phyloP scores from a whole-genome alignment of 2,888 invertebrate genomes.

The Villa cingulata region DNA sequence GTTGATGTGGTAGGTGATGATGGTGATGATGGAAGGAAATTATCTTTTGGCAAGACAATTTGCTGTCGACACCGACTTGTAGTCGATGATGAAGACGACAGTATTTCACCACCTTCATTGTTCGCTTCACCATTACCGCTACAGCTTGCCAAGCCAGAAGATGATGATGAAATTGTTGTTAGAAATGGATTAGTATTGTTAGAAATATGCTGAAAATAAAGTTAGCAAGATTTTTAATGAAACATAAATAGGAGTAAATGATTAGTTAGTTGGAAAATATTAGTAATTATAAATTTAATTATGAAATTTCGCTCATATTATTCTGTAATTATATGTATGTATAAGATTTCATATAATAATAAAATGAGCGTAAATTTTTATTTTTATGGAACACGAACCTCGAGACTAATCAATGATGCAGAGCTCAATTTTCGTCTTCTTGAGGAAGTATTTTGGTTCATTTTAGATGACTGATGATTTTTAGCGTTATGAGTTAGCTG shows the following conservation, averaged over 20 bases:
- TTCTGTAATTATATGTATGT: too few relatives aligned
- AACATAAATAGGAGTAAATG: too few relatives aligned
- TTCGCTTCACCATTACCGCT: neutral
- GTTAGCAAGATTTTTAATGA: too few relatives aligned
- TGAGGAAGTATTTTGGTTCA: neutral
- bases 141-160: conserved; percentile 13
- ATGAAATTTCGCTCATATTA: too few relatives aligned
- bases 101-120: neutral
- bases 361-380: too few relatives aligned
- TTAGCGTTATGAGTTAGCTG: neutral
- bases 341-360: too few relatives aligned
- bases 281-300: too few relatives aligned
- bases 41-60: conserved; percentile 15
- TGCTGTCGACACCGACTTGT: conserved; percentile 21
- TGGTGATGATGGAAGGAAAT: conserved; percentile 17
- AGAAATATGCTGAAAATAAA: conserved; percentile 9
- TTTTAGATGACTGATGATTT: conserved; percentile 4
- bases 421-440: conserved; percentile 15
- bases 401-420: conserved; percentile 16
- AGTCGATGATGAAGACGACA: conserved; percentile 12
- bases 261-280: too few relatives aligned
- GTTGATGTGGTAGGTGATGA: conserved; percentile 15
- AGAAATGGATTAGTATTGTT: conserved; percentile 34
- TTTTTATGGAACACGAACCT: conserved; percentile 17
- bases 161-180: conserved; percentile 24